Evolutionary conservation across 2,888 invertebrate genomes (phyloP).

Genomic region (Coelogynopora nodosa): DNA sequence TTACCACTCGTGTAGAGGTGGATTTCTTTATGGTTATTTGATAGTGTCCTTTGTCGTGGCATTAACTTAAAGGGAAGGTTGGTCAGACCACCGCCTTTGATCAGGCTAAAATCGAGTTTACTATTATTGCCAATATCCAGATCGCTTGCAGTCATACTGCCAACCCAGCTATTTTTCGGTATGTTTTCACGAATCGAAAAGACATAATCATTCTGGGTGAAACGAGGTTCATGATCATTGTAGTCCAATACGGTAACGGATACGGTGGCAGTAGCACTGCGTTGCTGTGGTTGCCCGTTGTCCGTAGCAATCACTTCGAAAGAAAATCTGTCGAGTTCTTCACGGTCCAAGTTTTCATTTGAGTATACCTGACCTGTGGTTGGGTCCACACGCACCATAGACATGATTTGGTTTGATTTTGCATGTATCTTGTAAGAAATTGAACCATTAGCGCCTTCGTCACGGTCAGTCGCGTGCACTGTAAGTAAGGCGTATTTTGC

Average conservation of each 20-base stretch:
- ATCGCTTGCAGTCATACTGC: background rate
- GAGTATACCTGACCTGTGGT: constrained; percentile 2
- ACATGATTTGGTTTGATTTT: background rate
- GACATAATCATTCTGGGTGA: background rate
- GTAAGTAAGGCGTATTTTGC: background rate
- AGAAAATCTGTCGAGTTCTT: constrained; percentile 2
- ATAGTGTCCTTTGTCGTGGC: background rate
- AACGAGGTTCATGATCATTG: constrained; percentile 39
- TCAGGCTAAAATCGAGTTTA: background rate
- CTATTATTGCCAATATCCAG: background rate
- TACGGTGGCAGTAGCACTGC: background rate
- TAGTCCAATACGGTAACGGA: constrained; percentile 27
- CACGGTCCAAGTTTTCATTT: background rate
- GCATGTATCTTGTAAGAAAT: background rate
- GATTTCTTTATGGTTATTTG: no score
- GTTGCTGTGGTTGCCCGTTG: constrained; percentile 13
- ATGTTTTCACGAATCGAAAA: background rate
- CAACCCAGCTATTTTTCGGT: background rate
- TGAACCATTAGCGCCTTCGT: background rate
- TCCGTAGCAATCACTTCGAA: constrained; percentile 34
- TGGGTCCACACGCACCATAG: background rate
- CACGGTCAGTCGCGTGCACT: constrained; percentile 27
- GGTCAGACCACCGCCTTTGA: background rate
- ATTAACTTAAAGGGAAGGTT: constrained; percentile 26
- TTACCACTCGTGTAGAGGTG: background rate